Base-by-base conservation (phyloP, 2,797 vertebrate species). In the Thripadectes ignobilis region DNA sequence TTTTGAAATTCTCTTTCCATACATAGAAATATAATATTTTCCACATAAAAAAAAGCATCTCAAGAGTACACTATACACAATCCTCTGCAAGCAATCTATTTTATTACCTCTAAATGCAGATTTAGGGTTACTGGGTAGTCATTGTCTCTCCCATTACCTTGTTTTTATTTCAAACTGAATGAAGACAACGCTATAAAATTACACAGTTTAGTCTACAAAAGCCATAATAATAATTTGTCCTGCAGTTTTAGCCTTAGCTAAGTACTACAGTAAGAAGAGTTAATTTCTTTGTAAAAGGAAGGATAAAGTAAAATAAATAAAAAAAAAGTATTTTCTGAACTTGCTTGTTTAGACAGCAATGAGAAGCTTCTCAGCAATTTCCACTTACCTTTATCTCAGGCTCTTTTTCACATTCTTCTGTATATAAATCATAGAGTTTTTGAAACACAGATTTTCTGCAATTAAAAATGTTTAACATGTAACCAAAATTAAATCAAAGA, bases 331-430 rank as follows among this genome's bases (percentile, higher is more conserved):
- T 81, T 52, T 48, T 54, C 27, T 66, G 14, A 94, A 83, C 14
- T n/a, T 58, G 11, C 2, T 17, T 52, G 34, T 52, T 87, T 14
- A 68, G 29, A 55, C 8, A 89, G 23, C 32, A 89, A 57, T 26
- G 1, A 77, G 71, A 83, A 82, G 19, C 16, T 58, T 78, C 55
- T 51, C 21, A 67, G 58, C 23, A 95, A 77, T 66, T 78, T 95
- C 88, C 52, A 94, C 93, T 96, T 98, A 99, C 99, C 99, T 99
- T 99, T 97, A 99, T 98, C 96, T 99, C 99, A 71, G 99, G 99
- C 94, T 99, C 99, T 97, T 99, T 99, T 97, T 99, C 99, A 98
- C 99, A 99, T 98, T 99, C 99, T 97, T 99, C 99, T 95, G 99
- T 98, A 97, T 99, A 99, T 61, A 99, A 97, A 97, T 99, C 99